Percentiles rank a stretch among this genome's conserved stretches.
Evolutionary conservation across 2,113 vertebrate species (phyloP).

Genomic region (Climacteris rufus): DNA sequence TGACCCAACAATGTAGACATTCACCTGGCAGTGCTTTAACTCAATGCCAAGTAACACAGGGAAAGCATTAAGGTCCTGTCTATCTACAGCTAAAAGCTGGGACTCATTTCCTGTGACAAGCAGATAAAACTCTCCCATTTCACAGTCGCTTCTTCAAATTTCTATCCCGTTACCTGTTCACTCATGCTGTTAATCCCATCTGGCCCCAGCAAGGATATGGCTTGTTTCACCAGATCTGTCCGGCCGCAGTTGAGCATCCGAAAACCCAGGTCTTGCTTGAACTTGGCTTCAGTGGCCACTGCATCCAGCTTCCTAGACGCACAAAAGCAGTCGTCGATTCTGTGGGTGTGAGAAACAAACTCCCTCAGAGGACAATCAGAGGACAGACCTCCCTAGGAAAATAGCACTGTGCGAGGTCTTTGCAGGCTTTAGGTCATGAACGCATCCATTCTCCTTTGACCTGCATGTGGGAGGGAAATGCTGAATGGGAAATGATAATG

Average conservation of each 20-base stretch:
- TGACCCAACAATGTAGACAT: rapidly evolving
- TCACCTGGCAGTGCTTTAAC: not conserved
- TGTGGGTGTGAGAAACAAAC: slow-evolving; percentile 51
- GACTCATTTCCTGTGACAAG: not conserved
- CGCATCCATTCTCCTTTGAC: slow-evolving; percentile 7
- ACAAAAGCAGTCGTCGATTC: slow-evolving; percentile 96
- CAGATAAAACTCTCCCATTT: not conserved
- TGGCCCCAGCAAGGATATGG: slow-evolving; percentile 89
- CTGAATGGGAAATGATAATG: slow-evolving; percentile 5
- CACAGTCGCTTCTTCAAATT: not conserved
- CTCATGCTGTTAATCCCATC: slow-evolving; percentile 98
- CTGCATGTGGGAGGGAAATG: not conserved
- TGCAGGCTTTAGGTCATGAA: not conserved
- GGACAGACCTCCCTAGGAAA: not conserved
- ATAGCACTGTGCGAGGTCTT: not conserved
- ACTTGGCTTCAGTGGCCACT: slow-evolving; percentile 92
- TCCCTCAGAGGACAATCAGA: not conserved
- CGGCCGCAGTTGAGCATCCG: slow-evolving; percentile 98
- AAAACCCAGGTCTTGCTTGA: slow-evolving; percentile 98
- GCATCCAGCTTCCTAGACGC: slow-evolving; percentile 95
- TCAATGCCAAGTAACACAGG: not conserved
- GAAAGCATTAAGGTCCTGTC: not conserved
- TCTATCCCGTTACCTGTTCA: slow-evolving; percentile 82
- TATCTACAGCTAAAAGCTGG: not conserved
- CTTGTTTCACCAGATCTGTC: slow-evolving; percentile 96